Percentiles rank a stretch among this genome's conserved stretches.
Conservation (phyloP, 2,888 invertebrate species). For the Cryptocephalus moraei region DNA sequence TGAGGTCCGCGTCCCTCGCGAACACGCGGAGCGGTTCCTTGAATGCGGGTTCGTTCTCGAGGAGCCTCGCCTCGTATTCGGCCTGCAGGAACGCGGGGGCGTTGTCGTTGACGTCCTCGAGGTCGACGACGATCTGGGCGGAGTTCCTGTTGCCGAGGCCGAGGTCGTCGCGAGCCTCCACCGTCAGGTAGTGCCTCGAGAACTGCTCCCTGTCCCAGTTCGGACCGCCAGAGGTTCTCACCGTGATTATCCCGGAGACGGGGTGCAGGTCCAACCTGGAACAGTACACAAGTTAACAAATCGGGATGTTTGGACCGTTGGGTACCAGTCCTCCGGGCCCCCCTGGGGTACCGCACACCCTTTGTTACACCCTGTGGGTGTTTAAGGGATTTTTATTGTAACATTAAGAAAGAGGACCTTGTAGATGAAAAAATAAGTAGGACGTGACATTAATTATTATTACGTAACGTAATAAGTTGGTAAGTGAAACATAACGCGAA, state of each 20-base stretch:
- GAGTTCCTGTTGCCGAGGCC: slow-evolving; percentile 79
- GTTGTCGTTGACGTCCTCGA: slow-evolving; percentile 85
- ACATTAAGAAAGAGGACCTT: no score
- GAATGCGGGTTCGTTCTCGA: slow-evolving; percentile 74
- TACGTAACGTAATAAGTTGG: no score
- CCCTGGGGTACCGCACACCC: no score
- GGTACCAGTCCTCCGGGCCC: no score
- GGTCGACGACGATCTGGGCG: slow-evolving; percentile 70
- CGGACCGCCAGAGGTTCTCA: slow-evolving; percentile 62
- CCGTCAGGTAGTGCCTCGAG: slow-evolving; percentile 73
- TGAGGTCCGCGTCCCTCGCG: slow-evolving; percentile 76
- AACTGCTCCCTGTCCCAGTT: slow-evolving; percentile 80
- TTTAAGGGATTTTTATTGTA: no score
- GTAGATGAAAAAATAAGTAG: no score
- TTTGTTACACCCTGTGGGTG: no score
- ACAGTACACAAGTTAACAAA: slow-evolving; percentile 16
- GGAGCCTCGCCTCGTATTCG: slow-evolving; percentile 70
- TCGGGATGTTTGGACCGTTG: no score
- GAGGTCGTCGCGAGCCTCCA: slow-evolving; percentile 81
- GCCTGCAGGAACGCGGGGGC: slow-evolving; percentile 74
- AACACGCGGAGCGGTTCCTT: slow-evolving; percentile 67
- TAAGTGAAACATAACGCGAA: no score
- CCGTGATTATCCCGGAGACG: slow-evolving; percentile 73
- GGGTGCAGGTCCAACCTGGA: slow-evolving; percentile 72
- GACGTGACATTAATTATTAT: no score